phyloP scores from a whole-genome alignment of 2,797 vertebrate genomes.

The Sebastes umbrosus region DNA sequence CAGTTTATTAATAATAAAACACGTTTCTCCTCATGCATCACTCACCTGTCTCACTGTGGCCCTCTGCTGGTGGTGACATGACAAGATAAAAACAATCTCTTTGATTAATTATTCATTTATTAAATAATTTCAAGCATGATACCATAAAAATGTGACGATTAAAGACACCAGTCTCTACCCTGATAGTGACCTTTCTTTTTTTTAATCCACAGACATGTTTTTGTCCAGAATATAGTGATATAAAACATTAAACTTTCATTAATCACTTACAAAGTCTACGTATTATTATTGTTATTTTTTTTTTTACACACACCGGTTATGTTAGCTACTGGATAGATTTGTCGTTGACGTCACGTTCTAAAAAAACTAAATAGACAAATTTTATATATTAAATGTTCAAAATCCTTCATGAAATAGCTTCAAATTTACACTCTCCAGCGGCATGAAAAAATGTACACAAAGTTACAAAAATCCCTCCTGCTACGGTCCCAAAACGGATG shows the following conservation, averaged over 20 bases:
- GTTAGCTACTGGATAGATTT: constrained; percentile 75
- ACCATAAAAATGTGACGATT: constrained; percentile 75
- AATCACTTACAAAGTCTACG: constrained; percentile 77
- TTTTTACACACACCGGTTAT: constrained; percentile 72
- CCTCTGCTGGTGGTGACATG: constrained; percentile 47
- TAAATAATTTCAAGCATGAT: constrained; percentile 78
- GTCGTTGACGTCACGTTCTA: constrained; percentile 71
- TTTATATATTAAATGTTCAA: constrained; percentile 87
- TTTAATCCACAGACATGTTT: constrained; percentile 59
- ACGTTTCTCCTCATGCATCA: neutral
- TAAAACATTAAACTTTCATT: constrained; percentile 76
- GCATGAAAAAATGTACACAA: constrained; percentile 81
- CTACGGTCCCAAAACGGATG: constrained; percentile 44
- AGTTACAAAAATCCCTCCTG: constrained; percentile 76
- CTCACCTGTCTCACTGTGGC: constrained; percentile 29
- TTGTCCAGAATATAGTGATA: constrained; percentile 73
- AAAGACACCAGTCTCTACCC: constrained; percentile 68
- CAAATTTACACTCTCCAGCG: constrained; percentile 81
- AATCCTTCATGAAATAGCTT: constrained; percentile 85
- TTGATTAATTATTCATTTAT: constrained; percentile 73
- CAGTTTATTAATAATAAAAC: neutral
- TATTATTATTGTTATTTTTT: constrained; percentile 22
- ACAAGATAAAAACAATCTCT: neutral
- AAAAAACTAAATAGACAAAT: constrained; percentile 85
- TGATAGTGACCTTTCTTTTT: constrained; percentile 58